Evolutionary conservation across 2,797 vertebrate genomes (phyloP).

Genomic region (Sparus aurata): DNA sequence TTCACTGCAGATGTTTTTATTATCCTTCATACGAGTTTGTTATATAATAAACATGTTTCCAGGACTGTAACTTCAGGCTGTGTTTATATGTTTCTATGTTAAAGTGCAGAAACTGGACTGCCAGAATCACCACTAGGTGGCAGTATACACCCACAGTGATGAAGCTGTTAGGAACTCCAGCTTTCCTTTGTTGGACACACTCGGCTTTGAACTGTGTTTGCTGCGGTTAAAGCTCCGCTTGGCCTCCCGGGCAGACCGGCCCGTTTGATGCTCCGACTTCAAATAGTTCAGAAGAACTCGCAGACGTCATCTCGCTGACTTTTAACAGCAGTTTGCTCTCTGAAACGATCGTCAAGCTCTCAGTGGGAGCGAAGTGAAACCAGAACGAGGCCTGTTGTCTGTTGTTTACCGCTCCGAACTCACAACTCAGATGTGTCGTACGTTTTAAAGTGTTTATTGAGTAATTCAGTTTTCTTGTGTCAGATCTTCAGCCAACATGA

Average conservation of each 20-base stretch:
- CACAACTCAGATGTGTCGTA: no score
- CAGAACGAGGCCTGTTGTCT: neutral
- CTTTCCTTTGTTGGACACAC: conserved; percentile 16
- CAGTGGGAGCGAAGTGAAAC: neutral
- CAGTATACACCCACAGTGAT: conserved; percentile 25
- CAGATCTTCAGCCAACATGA: neutral
- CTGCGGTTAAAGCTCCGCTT: conserved; percentile 19
- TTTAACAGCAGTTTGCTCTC: conserved; percentile 8
- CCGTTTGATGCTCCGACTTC: conserved; percentile 28
- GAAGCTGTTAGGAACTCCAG: neutral
- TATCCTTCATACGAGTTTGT: neutral
- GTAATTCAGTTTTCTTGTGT: neutral
- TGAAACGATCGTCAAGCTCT: conserved; percentile 6
- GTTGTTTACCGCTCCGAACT: neutral
- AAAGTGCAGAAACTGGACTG: no score
- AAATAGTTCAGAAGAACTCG: neutral
- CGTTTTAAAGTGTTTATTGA: neutral
- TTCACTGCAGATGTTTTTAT: neutral
- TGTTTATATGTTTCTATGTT: neutral
- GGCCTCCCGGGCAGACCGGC: conserved; percentile 8
- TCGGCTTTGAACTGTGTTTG: conserved; percentile 31
- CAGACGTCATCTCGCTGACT: neutral
- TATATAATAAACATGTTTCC: neutral
- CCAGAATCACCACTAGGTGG: conserved; percentile 41
- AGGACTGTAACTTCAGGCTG: neutral